A percentile compares a stretch with the other conserved stretches of the same genome.
Conservation (phyloP, 2,888 invertebrate species). For the Pseudococcus jackbeardsleyi region DNA sequence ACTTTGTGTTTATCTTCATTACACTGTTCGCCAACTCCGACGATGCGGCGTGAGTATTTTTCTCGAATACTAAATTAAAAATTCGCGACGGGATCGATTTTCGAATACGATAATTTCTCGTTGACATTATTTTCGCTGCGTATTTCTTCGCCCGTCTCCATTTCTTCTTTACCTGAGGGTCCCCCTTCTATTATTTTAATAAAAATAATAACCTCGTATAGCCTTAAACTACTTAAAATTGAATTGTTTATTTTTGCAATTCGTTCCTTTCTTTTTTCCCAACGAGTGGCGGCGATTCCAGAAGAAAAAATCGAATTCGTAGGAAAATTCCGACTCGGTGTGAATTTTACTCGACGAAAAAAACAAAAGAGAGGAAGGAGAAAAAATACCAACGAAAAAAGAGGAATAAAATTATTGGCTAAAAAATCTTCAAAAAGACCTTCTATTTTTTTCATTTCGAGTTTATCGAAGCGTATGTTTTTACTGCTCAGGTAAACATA, state of each 20-base stretch:
- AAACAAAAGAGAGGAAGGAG: not conserved
- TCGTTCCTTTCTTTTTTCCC: not conserved
- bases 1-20: slow-evolving; percentile 38
- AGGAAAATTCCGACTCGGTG: not conserved
- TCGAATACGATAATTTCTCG: not conserved
- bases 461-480: slow-evolving; percentile 39
- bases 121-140: not conserved
- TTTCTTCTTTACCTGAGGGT: not conserved
- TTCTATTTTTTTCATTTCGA: slow-evolving; percentile 9
- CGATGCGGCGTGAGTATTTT: not conserved
- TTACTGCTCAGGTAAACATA: not conserved
- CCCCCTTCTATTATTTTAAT: not conserved
- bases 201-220: slow-evolving; percentile 10
- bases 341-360: not conserved
- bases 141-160: not conserved
- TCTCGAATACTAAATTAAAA: slow-evolving; percentile 11
- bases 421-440: not conserved
- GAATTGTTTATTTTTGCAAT: slow-evolving; percentile 15
- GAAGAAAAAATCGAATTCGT: not conserved
- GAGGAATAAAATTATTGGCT: not conserved
- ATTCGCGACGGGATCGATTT: not conserved
- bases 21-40: not conserved
- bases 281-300: not conserved
- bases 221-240: slow-evolving; percentile 38
- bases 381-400: not conserved